phyloP scores from a whole-genome alignment of 1,140 invertebrate species.

The Tetramorium simillimum region DNA sequence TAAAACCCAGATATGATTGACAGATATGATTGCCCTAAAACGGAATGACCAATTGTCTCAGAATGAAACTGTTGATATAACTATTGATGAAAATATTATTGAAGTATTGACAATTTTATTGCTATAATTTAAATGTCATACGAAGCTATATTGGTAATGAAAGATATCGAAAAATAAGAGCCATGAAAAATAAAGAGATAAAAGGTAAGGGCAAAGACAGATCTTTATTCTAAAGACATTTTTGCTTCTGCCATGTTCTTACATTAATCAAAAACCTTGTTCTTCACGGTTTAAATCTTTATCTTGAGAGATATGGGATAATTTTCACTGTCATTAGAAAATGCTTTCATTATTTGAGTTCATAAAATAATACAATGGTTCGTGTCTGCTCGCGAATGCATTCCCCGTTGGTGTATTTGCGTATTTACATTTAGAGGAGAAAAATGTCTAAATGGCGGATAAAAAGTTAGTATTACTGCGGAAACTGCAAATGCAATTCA shows the following conservation, averaged over 20 bases:
- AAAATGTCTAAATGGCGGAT: conserved; percentile 51
- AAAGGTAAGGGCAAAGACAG: neutral
- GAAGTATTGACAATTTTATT: conserved; percentile 36
- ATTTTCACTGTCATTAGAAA: conserved; percentile 1
- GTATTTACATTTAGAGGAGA: conserved; percentile 51
- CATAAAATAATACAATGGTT: conserved; percentile 11
- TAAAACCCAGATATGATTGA: conserved; percentile 32
- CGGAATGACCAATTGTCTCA: neutral
- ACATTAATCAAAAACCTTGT: neutral
- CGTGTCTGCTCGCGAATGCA: neutral
- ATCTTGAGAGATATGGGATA: neutral
- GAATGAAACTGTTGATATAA: conserved; percentile 30
- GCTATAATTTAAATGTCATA: neutral
- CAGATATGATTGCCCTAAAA: conserved; percentile 6
- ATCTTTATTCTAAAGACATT: too few relatives aligned
- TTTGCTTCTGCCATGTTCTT: neutral
- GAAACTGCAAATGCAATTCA: conserved; percentile 59
- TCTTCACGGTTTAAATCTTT: neutral
- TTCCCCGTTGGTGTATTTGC: neutral
- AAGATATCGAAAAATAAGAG: neutral
- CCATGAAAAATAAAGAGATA: neutral
- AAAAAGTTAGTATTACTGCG: conserved; percentile 54
- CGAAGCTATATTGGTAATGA: neutral
- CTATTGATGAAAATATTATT: conserved; percentile 27
- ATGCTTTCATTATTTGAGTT: conserved; percentile 4